Percentiles rank a stretch among this genome's conserved stretches.
phyloP scores from a whole-genome alignment of 2,797 vertebrate species.

The Urosaurus nigricauda region DNA sequence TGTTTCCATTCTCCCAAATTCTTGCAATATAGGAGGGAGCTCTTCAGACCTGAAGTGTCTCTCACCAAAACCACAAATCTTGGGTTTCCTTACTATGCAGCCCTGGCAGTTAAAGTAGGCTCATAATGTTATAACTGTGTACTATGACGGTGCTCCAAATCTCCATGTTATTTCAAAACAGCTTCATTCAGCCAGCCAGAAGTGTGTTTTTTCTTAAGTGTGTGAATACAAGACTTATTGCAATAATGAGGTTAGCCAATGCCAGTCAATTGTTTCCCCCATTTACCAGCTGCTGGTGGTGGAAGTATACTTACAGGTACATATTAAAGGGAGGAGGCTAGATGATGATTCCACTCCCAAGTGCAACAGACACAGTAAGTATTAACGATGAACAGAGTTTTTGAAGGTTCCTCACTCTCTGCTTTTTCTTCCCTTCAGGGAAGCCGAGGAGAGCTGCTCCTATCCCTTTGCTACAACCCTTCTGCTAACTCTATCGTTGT shows the following conservation, averaged over 20 bases:
- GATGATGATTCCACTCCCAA: background rate
- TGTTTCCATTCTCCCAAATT: no score
- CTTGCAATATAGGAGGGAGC: no score
- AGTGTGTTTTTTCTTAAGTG: background rate
- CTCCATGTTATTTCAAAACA: background rate
- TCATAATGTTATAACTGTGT: no score
- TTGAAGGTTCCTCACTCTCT: background rate
- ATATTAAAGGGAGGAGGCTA: background rate
- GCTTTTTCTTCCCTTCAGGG: conserved; percentile 77
- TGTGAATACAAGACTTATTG: background rate
- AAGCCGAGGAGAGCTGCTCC: conserved; percentile 90
- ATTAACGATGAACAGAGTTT: background rate
- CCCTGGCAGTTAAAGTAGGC: no score
- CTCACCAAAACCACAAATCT: no score
- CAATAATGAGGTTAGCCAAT: background rate
- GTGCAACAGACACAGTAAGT: background rate
- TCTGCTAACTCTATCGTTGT: conserved; percentile 98
- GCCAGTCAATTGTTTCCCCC: background rate
- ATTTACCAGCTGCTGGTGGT: background rate
- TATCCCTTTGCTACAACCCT: conserved; percentile 98
- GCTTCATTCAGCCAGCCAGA: background rate
- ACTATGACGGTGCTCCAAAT: background rate
- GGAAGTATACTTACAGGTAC: background rate
- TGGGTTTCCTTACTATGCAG: no score
- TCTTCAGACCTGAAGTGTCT: no score